Conservation (phyloP, 2,797 vertebrate genomes). For the Adelosebastes latens region DNA sequence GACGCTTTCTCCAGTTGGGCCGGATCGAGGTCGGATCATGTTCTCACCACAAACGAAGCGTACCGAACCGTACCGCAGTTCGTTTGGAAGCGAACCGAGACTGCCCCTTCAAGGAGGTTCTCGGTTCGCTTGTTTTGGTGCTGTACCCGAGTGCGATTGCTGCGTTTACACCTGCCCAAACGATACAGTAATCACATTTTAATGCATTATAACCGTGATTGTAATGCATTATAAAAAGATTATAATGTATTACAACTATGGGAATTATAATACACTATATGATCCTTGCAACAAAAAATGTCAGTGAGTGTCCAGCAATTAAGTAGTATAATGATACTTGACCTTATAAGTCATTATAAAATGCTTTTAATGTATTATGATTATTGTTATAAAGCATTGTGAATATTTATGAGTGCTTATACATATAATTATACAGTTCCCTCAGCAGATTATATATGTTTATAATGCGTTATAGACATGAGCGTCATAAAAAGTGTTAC, state of each 20-base stretch:
- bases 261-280: not conserved
- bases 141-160: too few relatives aligned
- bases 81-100: too few relatives aligned
- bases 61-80: too few relatives aligned
- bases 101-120: too few relatives aligned
- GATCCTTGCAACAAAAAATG: not conserved
- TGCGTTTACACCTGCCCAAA: too few relatives aligned
- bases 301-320: not conserved
- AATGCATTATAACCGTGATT: too few relatives aligned
- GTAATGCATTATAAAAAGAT: too few relatives aligned
- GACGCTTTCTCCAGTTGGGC: too few relatives aligned
- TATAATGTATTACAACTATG: not conserved
- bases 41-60: too few relatives aligned
- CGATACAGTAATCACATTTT: not conserved
- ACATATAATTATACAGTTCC: not conserved
- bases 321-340: not conserved
- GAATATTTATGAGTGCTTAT: not conserved
- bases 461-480: not conserved
- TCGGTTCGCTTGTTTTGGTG: too few relatives aligned
- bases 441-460: not conserved
- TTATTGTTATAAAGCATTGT: not conserved
- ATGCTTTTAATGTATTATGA: not conserved
- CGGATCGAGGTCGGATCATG: too few relatives aligned
- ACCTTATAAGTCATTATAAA: not conserved
- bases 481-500: not conserved